Evolutionary conservation across 2,113 vertebrate species (phyloP).

Genomic region (Elephantulus edwardii): DNA sequence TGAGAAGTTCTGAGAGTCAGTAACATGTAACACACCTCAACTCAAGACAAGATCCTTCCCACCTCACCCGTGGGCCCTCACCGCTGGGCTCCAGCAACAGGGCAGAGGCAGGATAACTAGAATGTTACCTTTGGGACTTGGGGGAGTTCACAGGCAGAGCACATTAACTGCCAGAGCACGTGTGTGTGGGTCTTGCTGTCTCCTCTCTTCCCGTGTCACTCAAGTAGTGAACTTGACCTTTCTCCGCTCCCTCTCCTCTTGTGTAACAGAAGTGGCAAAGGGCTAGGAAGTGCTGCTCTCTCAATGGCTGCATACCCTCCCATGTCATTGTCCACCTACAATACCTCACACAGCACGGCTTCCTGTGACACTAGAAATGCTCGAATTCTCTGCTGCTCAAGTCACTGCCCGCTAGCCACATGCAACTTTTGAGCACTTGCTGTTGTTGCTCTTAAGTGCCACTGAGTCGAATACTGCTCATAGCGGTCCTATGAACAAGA

Average conservation of each 20-base stretch:
- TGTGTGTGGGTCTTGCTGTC: too few species aligned
- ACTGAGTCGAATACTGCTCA: too few species aligned
- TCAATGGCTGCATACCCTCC: too few species aligned
- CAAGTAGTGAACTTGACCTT: neutral
- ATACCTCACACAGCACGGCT: too few species aligned
- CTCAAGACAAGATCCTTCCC: neutral
- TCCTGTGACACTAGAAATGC: rapidly evolving
- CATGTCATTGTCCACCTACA: too few species aligned
- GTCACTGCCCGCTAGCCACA: neutral
- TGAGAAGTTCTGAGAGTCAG: neutral
- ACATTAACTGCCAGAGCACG: neutral
- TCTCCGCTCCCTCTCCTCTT: neutral
- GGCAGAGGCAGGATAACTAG: neutral
- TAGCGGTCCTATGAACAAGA: too few species aligned
- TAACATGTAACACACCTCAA: neutral
- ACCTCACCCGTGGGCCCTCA: neutral
- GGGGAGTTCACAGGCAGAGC: neutral
- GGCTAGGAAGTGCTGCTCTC: neutral
- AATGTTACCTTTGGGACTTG: neutral
- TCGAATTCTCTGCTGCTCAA: neutral
- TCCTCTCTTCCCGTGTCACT: neutral
- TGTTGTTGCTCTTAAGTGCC: too few species aligned
- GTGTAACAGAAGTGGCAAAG: neutral
- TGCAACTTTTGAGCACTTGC: neutral
- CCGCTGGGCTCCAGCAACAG: too few species aligned